These are phyloP conservation scores for Agapornis roseicollis DNA, from an alignment of 2,113 vertebrate genomes.

Conservation along the genomic window DNA sequence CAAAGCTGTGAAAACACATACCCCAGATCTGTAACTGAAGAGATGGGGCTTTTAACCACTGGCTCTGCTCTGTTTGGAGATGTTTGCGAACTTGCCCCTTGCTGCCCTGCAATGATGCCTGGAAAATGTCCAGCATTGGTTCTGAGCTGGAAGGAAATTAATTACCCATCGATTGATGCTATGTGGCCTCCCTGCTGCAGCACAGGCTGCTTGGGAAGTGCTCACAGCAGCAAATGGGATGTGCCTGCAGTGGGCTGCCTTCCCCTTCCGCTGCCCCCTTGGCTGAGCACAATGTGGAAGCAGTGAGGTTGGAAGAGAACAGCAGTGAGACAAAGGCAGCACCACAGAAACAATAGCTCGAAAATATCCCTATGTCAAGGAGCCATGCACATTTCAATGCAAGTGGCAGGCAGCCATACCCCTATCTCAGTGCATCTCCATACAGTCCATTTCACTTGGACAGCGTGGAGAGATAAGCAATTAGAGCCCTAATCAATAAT, in stretches of 20 bases:
- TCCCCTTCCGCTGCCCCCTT: neutral
- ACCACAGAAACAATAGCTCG: neutral
- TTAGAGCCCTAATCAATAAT: conserved; percentile 61
- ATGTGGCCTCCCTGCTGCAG: rapidly evolving
- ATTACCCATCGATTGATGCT: neutral
- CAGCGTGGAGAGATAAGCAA: conserved; percentile 14
- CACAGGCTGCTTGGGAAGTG: neutral
- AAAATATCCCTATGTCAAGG: neutral
- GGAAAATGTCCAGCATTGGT: neutral
- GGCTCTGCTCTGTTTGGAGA: neutral
- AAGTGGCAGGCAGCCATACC: neutral
- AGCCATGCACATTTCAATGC: neutral
- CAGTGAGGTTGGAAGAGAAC: neutral
- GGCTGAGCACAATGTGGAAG: neutral
- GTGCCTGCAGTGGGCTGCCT: neutral
- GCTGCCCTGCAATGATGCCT: neutral
- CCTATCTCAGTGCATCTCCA: neutral
- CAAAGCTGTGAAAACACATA: neutral
- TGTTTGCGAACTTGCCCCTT: neutral
- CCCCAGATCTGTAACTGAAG: neutral
- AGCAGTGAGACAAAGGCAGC: neutral
- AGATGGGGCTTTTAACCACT: neutral
- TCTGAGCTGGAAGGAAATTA: neutral
- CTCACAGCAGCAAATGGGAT: neutral
- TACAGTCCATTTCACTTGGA: neutral